These are phyloP conservation scores for Apodemia hepburni DNA, from an alignment of 2,888 invertebrate genomes.

Conservation along the genomic window DNA sequence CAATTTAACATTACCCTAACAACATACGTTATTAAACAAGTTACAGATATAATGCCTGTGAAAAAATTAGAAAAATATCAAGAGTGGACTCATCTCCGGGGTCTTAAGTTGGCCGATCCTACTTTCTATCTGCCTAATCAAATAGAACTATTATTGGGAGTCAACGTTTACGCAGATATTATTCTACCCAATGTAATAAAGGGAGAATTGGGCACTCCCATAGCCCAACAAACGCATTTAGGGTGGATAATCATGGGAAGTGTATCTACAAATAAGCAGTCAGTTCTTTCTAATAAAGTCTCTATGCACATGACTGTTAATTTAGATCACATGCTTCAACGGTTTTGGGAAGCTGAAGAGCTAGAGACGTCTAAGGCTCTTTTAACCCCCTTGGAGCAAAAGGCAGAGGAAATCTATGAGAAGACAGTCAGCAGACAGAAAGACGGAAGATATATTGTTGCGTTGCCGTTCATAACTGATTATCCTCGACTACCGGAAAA, in stretches of 20 bases:
- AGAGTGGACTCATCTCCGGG: neutral
- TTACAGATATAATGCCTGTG: neutral
- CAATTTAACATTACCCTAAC: conserved; percentile 22
- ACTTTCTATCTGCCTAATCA: conserved; percentile 10
- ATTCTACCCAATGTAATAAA: conserved; percentile 25
- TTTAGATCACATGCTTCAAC: conserved; percentile 16
- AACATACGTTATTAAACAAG: conserved; percentile 29
- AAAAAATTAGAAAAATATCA: neutral
- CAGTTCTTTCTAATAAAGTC: neutral
- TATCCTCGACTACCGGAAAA: too few species aligned
- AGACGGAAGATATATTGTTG: too few species aligned
- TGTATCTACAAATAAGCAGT: neutral
- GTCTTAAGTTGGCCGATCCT: neutral
- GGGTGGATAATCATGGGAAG: conserved; percentile 17
- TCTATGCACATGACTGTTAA: conserved; percentile 10
- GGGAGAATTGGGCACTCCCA: conserved; percentile 10
- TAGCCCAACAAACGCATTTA: conserved; percentile 4
- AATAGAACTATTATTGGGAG: conserved; percentile 33
- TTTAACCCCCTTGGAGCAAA: conserved; percentile 20
- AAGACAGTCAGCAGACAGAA: too few species aligned
- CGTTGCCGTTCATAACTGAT: too few species aligned
- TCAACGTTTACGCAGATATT: conserved; percentile 27
- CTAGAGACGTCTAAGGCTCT: conserved; percentile 13
- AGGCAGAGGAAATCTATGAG: neutral
- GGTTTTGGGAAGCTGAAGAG: conserved; percentile 27